phyloP scores from a whole-genome alignment of 1,140 invertebrate species.

The Penaeus indicus region DNA sequence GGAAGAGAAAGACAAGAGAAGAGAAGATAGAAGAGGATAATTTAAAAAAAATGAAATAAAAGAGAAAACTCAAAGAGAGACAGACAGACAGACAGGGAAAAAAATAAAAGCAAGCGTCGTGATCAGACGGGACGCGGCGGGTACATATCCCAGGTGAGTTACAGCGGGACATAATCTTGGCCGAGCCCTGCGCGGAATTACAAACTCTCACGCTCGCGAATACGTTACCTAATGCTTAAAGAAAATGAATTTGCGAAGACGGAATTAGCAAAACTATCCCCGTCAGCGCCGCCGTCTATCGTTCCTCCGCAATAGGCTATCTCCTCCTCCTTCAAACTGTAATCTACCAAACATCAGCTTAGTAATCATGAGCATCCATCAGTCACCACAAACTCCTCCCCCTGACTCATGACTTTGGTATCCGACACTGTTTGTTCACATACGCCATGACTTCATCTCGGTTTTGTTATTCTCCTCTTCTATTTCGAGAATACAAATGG shows the following conservation, averaged over 20 bases:
- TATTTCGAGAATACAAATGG: too few relatives aligned
- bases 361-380: constrained; percentile 47
- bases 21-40: not conserved
- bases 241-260: constrained; percentile 46
- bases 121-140: too few relatives aligned
- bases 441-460: constrained; percentile 25
- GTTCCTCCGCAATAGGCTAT: constrained; percentile 42
- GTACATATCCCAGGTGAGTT: too few relatives aligned
- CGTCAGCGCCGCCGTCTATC: not conserved
- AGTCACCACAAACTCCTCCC: constrained; percentile 32
- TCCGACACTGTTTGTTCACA: constrained; percentile 32
- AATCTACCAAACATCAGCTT: constrained; percentile 47
- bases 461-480: too few relatives aligned
- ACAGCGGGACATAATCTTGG: too few relatives aligned
- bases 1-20: not conserved
- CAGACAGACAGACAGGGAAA: not conserved
- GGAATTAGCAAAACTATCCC: constrained; percentile 54
- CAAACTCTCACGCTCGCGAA: too few relatives aligned
- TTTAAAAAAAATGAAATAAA: not conserved
- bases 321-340: constrained; percentile 54
- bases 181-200: too few relatives aligned
- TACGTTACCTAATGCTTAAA: constrained; percentile 11
- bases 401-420: constrained; percentile 36
- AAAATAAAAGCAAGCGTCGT: not conserved
- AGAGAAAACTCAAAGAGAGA: not conserved